Base-by-base conservation (phyloP, 2,888 invertebrate genomes). In the Andrena fulva region DNA sequence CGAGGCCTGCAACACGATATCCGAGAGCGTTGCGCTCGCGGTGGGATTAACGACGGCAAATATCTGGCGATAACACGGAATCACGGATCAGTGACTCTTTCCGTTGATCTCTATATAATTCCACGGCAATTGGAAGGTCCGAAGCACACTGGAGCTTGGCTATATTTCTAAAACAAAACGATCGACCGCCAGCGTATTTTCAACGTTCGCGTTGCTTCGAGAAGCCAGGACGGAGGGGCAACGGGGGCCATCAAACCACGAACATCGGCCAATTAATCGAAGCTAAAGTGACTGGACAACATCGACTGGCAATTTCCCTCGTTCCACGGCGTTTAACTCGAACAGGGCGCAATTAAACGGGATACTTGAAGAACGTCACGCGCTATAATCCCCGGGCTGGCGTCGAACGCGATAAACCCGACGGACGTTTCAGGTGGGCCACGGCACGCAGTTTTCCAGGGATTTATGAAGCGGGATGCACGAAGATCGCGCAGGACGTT, bases 381-480 rank as follows among this genome's bases (percentile, higher is more conserved):
- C 59, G 42, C 48, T 29, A 29, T 60, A 60, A 70, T 70, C 70
- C 59, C n/a, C 59, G n/a, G 59, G 29, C 50, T n/a, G 56, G 29
- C 20, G 31, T 35, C 63, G 69, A 20, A 48, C 29, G 63, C 35
- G 12, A 48, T 56, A 63, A 76, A 67, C 33, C 56, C 71, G 52
- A 48, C 1, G 62, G 42, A 35, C 60, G 52, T 79, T 73, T 70
- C 69, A 62, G 50, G 16, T 59, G 48, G 50, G 33, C n/a, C 56
- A 64, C 10, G 31, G 42, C 27, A 27, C 56, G 35, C 73, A 85
- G 73, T 89, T 88, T 89, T 85, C 80, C 79, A 80, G 84, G 82
- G 87, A 91, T 90, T 91, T 90, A 90, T 85, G 87, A 89, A 85
- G 79, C 83, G 70, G 78, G 84, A 73, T 81, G 77, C 78, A 77